Conservation (phyloP, 2,113 vertebrate species). For the Brachionichthys hirsutus region DNA sequence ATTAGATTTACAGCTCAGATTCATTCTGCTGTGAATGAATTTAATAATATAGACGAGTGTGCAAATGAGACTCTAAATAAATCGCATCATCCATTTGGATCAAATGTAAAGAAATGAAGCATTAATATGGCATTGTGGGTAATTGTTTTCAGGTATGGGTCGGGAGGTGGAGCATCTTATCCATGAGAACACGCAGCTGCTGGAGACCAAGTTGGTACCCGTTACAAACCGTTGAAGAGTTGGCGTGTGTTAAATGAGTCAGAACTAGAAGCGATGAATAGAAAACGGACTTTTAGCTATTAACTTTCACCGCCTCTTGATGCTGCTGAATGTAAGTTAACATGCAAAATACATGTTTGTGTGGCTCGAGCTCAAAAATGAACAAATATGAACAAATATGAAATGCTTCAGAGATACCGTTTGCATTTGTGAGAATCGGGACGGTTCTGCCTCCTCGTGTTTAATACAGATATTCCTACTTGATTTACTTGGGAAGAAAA, state of each 20-base stretch:
- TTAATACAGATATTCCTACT: not conserved
- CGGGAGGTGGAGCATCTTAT: slow-evolving; percentile 98
- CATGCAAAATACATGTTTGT: no score
- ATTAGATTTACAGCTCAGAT: not conserved
- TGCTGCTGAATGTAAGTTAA: no score
- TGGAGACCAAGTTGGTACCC: slow-evolving; percentile 90
- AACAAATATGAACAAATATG: not conserved
- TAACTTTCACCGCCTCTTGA: no score
- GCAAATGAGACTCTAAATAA: not conserved
- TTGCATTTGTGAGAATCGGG: not conserved
- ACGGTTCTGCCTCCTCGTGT: slow-evolving; percentile 36
- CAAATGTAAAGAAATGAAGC: not conserved
- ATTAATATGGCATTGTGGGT: no score
- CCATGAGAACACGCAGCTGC: slow-evolving; percentile 93
- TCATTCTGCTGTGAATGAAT: slow-evolving; percentile 3
- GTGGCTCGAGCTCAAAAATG: no score
- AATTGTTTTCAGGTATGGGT: slow-evolving; percentile 88
- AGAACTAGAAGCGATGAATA: no score
- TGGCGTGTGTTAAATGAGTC: not conserved
- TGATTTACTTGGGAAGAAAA: no score
- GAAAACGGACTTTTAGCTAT: no score
- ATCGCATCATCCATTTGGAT: slow-evolving; percentile 55
- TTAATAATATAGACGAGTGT: slow-evolving; percentile 9
- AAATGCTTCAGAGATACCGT: not conserved
- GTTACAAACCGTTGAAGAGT: no score